Evolutionary conservation across 2,888 invertebrate species (phyloP).

Genomic region (Leucoma salicis): DNA sequence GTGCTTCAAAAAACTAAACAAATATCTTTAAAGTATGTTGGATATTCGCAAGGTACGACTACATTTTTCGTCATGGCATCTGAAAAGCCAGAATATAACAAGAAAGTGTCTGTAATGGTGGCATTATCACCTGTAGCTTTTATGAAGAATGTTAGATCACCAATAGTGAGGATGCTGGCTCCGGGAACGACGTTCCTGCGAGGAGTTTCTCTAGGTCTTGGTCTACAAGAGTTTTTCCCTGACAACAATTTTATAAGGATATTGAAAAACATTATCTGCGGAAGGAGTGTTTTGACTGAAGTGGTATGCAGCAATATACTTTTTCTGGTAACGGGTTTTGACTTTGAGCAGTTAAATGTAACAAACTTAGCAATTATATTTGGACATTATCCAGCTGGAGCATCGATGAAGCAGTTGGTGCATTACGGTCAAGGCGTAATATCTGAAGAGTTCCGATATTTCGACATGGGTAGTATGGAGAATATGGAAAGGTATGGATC

Average conservation of each 20-base stretch:
- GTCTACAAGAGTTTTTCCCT: conserved; percentile 85
- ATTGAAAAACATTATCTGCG: conserved; percentile 70
- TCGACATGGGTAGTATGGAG: conserved; percentile 50
- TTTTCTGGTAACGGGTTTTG: conserved; percentile 83
- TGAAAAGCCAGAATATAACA: conserved; percentile 77
- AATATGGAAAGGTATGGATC: conserved; percentile 53
- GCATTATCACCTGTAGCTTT: conserved; percentile 83
- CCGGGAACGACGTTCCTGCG: conserved; percentile 44
- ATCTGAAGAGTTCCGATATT: conserved; percentile 51
- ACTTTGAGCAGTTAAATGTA: conserved; percentile 80
- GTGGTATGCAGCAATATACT: conserved; percentile 82
- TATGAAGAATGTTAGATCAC: conserved; percentile 61
- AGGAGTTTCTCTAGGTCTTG: conserved; percentile 54
- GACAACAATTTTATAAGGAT: conserved; percentile 70
- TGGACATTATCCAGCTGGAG: conserved; percentile 79
- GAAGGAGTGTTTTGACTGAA: conserved; percentile 60
- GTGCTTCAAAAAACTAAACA: conserved; percentile 77
- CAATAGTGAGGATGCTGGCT: conserved; percentile 51
- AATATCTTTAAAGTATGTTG: conserved; percentile 84
- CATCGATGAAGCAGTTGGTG: conserved; percentile 72
- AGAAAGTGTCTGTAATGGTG: conserved; percentile 77
- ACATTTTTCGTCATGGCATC: conserved; percentile 82
- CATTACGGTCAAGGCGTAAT: conserved; percentile 79
- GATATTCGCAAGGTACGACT: conserved; percentile 87
- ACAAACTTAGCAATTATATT: conserved; percentile 80